phyloP scores from a whole-genome alignment of 2,888 invertebrate species.

The Eupithecia abbreviata region DNA sequence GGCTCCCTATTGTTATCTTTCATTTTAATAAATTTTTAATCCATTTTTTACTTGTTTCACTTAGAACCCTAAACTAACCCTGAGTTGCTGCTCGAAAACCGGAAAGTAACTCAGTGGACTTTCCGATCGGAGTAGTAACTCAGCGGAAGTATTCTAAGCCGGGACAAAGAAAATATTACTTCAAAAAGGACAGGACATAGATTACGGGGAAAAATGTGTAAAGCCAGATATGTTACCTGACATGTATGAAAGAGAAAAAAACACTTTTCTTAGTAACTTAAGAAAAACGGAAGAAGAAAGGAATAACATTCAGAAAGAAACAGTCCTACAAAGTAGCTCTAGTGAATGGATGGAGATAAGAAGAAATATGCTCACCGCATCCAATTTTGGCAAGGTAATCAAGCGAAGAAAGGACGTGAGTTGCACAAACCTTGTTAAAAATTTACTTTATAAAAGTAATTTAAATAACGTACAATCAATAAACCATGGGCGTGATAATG shows the following conservation, averaged over 20 bases:
- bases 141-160: no score
- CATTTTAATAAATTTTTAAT: no score
- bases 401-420: constrained; percentile 3
- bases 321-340: background rate
- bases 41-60: no score
- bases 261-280: background rate
- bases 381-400: constrained; percentile 11
- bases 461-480: constrained; percentile 17
- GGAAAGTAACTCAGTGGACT: no score
- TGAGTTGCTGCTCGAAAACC: no score
- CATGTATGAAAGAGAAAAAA: constrained; percentile 4
- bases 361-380: constrained; percentile 12
- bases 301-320: constrained; percentile 9
- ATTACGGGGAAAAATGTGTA: no score
- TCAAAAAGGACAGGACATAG: no score
- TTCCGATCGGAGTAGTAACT: no score
- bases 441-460: background rate
- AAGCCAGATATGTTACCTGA: background rate
- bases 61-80: no score
- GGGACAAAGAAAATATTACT: no score
- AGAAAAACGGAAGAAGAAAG: constrained; percentile 18
- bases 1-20: no score
- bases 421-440: background rate
- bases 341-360: constrained; percentile 13
- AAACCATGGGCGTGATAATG: constrained; percentile 37